Evolutionary conservation across 1,140 invertebrate species (phyloP), one percentile per base, ranked within the genome.

Genomic region (Bombus breviceps): DNA sequence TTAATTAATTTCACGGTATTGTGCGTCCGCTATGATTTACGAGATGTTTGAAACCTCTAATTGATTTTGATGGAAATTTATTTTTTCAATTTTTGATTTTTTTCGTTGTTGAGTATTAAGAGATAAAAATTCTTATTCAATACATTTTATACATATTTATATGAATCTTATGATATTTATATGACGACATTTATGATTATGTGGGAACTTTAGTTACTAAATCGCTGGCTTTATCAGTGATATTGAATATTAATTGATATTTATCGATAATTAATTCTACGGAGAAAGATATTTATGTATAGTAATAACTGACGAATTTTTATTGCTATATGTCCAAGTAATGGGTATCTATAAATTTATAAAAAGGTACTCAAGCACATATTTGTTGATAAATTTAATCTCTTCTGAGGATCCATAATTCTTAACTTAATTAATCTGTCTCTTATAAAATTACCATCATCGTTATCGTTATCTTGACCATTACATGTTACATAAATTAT

Each of bases 1-100:
- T 73, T 73, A 37, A 73, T 73, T 73, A 73, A 73, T n/a, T n/a
- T 68, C 28, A 25, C 71, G n/a, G n/a, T 41, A 34, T 28, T 53
- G 43, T 22, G 59, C 32, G 32, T 15, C 18, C 18, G 66, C 32
- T 22, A 4, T 37, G 34, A 68, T 68, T 34, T 34, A 66, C 34
- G 66, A 37, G 32, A 5, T 62, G 10, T 62, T 28, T 12, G 57
- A 59, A 53, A 53, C 47, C 57, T 59, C 59, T 28, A 28, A 62
- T 62, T 62, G 59, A 62, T 62, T n/a, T n/a, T 28, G 10, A 28
- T n/a, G 28, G 59, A n/a, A 62, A 13, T 13, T 62, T n/a, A 3
- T 62, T 25, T 28, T 12, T 59, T 62, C 3, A 12, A 18, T 18
- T 47, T 13, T 62, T 1, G 12, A 12, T n/a, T 2, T 3, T 12